Conservation (phyloP, 2,888 invertebrate species). For the Anorthoa munda region DNA sequence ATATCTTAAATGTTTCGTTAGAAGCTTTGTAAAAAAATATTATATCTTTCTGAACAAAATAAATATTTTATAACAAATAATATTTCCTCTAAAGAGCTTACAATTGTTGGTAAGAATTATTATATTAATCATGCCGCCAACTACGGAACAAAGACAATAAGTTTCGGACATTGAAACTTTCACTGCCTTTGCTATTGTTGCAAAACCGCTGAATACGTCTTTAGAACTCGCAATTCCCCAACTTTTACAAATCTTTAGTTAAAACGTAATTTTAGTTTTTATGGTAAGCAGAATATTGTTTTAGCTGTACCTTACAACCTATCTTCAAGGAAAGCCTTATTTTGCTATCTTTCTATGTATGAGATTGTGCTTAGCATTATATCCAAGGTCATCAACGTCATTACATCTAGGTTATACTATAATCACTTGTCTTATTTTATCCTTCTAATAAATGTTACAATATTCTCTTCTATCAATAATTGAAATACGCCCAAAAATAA, state of each 20-base stretch:
- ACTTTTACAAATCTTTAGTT: constrained; percentile 55
- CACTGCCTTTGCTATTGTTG: constrained; percentile 51
- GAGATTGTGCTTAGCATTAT: no score
- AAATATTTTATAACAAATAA: constrained; percentile 13
- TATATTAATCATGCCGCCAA: constrained; percentile 53
- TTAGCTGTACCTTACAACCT: not conserved
- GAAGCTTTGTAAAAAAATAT: not conserved
- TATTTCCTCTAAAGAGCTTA: constrained; percentile 27
- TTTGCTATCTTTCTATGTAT: not conserved
- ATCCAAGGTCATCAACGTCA: no score
- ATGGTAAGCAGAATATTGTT: constrained; percentile 5
- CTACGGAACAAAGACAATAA: constrained; percentile 60
- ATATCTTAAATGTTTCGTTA: no score
- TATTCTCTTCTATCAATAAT: not conserved
- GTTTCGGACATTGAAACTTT: constrained; percentile 62
- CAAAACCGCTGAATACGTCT: constrained; percentile 60
- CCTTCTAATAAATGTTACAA: not conserved
- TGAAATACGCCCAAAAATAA: not conserved
- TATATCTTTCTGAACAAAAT: not conserved
- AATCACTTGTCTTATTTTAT: not conserved
- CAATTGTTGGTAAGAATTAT: constrained; percentile 53
- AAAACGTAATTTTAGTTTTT: constrained; percentile 31
- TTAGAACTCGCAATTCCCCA: constrained; percentile 58
- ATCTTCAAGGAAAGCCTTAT: not conserved
- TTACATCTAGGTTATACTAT: no score